Percentiles rank a stretch among this genome's conserved stretches.
Conservation (phyloP, 64 coral and sea anemone genomes). For the Pachyseris speciosa region DNA sequence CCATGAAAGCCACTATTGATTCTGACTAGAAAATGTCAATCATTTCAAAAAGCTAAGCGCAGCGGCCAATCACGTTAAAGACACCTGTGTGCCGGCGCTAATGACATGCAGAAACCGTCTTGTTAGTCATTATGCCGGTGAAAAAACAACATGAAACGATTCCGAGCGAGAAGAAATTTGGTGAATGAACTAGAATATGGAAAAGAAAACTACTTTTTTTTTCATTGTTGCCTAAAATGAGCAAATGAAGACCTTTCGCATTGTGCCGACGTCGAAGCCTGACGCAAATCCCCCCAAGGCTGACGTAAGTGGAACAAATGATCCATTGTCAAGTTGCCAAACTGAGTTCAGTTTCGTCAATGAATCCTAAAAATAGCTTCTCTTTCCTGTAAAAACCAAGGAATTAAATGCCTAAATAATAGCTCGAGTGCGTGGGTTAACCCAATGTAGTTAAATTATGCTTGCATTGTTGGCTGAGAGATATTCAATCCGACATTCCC, state of each 20-base stretch:
- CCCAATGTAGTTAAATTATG: conserved; percentile 11
- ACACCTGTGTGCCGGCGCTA: conserved; percentile 8
- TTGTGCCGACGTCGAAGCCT: not conserved
- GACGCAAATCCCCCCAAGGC: not conserved
- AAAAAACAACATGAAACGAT: not conserved
- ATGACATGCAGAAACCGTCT: conserved; percentile 26
- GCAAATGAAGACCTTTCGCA: not conserved
- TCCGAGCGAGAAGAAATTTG: not conserved
- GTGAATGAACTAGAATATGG: not conserved
- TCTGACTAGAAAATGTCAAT: not conserved
- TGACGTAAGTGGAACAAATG: conserved; percentile 37
- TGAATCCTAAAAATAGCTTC: conserved; percentile 33
- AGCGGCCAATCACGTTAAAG: not conserved
- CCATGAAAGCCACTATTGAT: not conserved
- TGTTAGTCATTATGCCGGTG: not conserved
- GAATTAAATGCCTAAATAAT: conserved; percentile 21
- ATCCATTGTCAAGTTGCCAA: not conserved
- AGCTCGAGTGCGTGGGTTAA: conserved; percentile 8
- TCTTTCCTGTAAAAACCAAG: not conserved
- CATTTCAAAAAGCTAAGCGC: not conserved
- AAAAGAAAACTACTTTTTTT: not conserved
- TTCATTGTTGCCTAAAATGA: not conserved
- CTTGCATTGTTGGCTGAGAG: not conserved
- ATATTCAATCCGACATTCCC: not conserved
- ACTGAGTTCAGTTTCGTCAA: conserved; percentile 5